Evolutionary conservation across 2,888 invertebrate species (phyloP), one percentile per base, ranked within the genome.

Genomic region (Folsomia manolachei): DNA sequence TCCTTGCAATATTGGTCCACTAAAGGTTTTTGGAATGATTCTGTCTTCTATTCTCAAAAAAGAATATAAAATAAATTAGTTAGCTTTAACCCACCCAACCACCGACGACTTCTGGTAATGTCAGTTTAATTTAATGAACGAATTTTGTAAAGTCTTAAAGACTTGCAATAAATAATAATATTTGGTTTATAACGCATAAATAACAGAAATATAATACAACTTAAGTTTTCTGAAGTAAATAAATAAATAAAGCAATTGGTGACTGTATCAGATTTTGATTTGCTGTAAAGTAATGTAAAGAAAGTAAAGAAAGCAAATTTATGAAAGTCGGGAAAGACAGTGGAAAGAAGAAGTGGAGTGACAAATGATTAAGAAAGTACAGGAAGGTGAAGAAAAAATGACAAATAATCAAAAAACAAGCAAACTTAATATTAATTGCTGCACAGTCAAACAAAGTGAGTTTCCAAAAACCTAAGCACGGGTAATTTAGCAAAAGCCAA

Each of bases 1-100:
- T 98, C 93, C 85, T 95, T 92, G 80, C 93, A 93, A 83, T 91
- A 92, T 86, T 94, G 91, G 87, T 98, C 97, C 82, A 95, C 90
- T 83, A 98, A 87, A 76, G 96, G 96, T 85, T 93, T 94, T 84
- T 96, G 88, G 90, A 96, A 98, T 76, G 91, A 88, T 82, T 96
- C 96, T 87, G 90, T 90, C 91, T 96, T 96, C 95, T 96, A 87
- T 72, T 73, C 71, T 63, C 39, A 39, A 14, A 39, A 39, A 39
- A 39, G 14, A 39, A 39, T 39, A 39, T 39, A 39, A 39, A n/a
- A 39, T 39, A 14, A 4, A 39, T 39, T 9, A 39, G 39, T 39
- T 39, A 14, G 4, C 14, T 39, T 9, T 39, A 9, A 4, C 39
- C 39, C 39, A 39, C 14, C 7, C 39, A 4, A 4, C 39, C 39